Conservation (phyloP, 2,113 vertebrate genomes). For the Vulpes ferrilata region DNA sequence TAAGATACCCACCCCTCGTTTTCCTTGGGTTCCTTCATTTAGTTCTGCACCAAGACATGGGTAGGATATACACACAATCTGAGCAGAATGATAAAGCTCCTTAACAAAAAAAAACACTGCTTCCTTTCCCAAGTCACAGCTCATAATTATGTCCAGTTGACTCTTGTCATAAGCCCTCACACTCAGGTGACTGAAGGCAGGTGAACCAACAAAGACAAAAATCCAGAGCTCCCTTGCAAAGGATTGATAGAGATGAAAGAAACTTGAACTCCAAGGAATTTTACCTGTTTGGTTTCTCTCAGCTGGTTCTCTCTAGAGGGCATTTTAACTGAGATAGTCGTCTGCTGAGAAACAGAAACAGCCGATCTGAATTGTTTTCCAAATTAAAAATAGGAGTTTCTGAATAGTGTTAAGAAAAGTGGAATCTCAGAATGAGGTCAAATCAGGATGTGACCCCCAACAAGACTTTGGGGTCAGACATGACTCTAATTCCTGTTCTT, state of each 20-base stretch:
- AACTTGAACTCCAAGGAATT: conserved; percentile 20
- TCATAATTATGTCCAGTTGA: background rate
- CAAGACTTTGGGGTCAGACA: background rate
- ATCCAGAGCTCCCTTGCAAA: conserved; percentile 45
- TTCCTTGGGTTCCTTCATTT: conserved; percentile 10
- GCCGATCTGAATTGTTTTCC: background rate
- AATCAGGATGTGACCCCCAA: background rate
- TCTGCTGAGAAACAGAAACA: conserved; percentile 20
- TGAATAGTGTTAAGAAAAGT: background rate
- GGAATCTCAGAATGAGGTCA: conserved; percentile 8
- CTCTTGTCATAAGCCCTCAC: background rate
- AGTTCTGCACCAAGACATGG: background rate
- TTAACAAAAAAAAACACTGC: background rate
- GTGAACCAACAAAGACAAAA: conserved; percentile 50
- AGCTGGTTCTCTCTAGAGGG: background rate
- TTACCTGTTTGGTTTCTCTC: conserved; percentile 41
- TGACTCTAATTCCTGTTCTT: background rate
- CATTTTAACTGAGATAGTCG: background rate
- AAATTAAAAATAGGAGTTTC: conserved; percentile 22
- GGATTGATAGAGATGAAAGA: conserved; percentile 34
- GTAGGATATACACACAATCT: background rate
- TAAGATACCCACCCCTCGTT: background rate
- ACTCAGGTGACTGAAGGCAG: conserved; percentile 9
- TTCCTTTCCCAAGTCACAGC: background rate
- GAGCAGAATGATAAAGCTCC: background rate